Conservation (phyloP, 2,113 vertebrate genomes). For the Eidolon helvum region DNA sequence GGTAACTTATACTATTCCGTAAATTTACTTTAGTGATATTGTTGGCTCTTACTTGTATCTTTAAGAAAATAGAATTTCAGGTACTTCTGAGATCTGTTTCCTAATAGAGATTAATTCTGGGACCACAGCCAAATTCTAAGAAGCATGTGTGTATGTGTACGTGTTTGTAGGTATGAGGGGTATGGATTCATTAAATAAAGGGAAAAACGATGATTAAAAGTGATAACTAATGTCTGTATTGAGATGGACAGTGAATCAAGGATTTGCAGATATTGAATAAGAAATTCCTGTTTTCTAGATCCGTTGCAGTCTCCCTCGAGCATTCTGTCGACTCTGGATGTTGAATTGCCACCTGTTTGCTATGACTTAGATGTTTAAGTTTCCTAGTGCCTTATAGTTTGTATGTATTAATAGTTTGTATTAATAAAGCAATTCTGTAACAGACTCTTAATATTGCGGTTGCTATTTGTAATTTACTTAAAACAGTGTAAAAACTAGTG, state of each 20-base stretch:
- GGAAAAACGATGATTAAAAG: not conserved
- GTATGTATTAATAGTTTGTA: constrained; percentile 11
- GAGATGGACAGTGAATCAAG: not conserved
- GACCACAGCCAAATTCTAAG: not conserved
- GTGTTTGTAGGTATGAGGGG: not conserved
- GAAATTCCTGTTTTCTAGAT: constrained; percentile 74
- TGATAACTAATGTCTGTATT: not conserved
- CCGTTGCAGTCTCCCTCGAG: constrained; percentile 75
- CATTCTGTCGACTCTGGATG: constrained; percentile 80
- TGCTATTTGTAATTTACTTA: constrained; percentile 15
- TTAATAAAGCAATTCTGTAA: constrained; percentile 79
- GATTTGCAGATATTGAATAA: constrained; percentile 17
- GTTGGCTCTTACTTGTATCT: not conserved
- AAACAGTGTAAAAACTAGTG: not conserved
- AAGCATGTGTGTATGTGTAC: not conserved
- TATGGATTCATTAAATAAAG: not conserved
- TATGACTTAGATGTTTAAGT: constrained; percentile 65
- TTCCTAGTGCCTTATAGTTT: constrained; percentile 3
- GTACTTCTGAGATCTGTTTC: not conserved
- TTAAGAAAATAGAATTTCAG: not conserved
- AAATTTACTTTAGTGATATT: not conserved
- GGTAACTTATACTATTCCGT: not conserved
- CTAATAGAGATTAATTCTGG: not conserved
- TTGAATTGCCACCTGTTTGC: constrained; percentile 80
- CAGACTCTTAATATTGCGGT: not conserved